phyloP scores from a whole-genome alignment of 2,888 invertebrate species.

The Agriopis aurantiaria region DNA sequence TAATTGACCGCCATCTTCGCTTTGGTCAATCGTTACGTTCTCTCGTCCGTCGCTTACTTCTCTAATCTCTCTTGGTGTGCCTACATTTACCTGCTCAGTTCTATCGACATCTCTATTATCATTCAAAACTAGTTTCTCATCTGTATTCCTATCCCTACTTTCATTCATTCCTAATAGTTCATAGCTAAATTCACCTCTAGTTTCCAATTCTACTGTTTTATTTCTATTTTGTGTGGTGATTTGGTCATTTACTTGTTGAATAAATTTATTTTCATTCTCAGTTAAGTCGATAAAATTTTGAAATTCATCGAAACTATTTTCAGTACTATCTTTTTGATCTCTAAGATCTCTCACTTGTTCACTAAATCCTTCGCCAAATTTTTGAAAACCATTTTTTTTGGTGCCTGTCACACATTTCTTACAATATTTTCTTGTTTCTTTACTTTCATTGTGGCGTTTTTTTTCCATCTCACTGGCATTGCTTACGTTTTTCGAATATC shows the following conservation, averaged over 20 bases:
- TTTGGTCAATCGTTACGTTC: constrained; percentile 60
- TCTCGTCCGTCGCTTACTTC: constrained; percentile 67
- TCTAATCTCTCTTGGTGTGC: constrained; percentile 58
- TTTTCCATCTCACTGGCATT: constrained; percentile 8
- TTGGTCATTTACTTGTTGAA: constrained; percentile 22
- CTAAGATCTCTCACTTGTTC: constrained; percentile 27
- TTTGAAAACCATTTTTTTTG: constrained; percentile 10
- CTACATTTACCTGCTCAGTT: constrained; percentile 48
- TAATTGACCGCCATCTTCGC: constrained; percentile 71
- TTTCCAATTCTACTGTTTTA: constrained; percentile 3
- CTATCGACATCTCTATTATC: constrained; percentile 34
- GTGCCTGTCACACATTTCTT: constrained; percentile 10
- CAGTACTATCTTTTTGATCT: constrained; percentile 36
- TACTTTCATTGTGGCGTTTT: constrained; percentile 12
- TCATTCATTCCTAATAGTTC: constrained; percentile 22
- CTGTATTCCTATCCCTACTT: constrained; percentile 32
- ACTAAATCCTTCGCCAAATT: constrained; percentile 13
- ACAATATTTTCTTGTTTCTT: not conserved
- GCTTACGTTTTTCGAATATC: constrained; percentile 2
- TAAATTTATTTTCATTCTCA: constrained; percentile 4
- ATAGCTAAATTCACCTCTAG: constrained; percentile 13
- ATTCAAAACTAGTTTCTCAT: constrained; percentile 43
- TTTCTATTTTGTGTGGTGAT: constrained; percentile 8
- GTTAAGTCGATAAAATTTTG: constrained; percentile 16
- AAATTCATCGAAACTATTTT: constrained; percentile 37